phyloP scores from a whole-genome alignment of 2,113 vertebrate species.

The Scophthalmus maximus region DNA sequence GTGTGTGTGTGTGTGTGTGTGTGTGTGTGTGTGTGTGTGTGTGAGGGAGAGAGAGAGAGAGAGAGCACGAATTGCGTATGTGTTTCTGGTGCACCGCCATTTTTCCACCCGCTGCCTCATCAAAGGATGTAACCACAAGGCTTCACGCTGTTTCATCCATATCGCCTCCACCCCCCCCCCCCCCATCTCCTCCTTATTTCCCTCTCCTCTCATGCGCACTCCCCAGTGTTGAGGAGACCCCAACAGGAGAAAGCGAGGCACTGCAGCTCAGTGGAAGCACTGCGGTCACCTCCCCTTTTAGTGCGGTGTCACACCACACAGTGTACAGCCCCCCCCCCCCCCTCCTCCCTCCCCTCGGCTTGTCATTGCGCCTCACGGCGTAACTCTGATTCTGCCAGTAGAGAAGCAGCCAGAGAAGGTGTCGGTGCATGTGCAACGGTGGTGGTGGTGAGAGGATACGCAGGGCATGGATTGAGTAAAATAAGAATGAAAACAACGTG shows the following conservation, averaged over 20 bases:
- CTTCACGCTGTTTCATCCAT: slow-evolving; percentile 72
- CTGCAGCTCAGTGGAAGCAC: slow-evolving; percentile 72
- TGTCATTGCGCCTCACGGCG: slow-evolving; percentile 52
- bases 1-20: slow-evolving; percentile 36
- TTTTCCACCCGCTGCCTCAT: slow-evolving; percentile 71
- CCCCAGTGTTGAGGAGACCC: slow-evolving; percentile 74
- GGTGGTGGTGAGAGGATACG: not conserved
- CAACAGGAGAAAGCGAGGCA: slow-evolving; percentile 68
- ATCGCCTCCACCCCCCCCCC: slow-evolving; percentile 42
- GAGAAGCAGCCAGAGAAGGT: slow-evolving; percentile 12
- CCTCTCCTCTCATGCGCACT: slow-evolving; percentile 32
- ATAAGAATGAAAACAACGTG: slow-evolving; percentile 31
- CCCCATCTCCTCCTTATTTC: slow-evolving; percentile 17
- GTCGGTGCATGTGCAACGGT: slow-evolving; percentile 10
- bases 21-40: slow-evolving; percentile 15
- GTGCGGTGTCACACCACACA: slow-evolving; percentile 78
- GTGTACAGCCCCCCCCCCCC: slow-evolving; percentile 17
- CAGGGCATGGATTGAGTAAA: slow-evolving; percentile 21
- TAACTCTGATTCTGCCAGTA: slow-evolving; percentile 16
- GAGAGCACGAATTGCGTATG: slow-evolving; percentile 55
- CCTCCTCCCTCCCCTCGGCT: slow-evolving; percentile 19
- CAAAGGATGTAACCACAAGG: slow-evolving; percentile 82
- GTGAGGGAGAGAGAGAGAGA: slow-evolving; percentile 11
- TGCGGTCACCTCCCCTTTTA: slow-evolving; percentile 81
- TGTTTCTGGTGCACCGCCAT: slow-evolving; percentile 59